These are phyloP conservation scores for Drosophila lacertosa DNA, from an alignment of 1,140 invertebrate species.

Conservation along the genomic window DNA sequence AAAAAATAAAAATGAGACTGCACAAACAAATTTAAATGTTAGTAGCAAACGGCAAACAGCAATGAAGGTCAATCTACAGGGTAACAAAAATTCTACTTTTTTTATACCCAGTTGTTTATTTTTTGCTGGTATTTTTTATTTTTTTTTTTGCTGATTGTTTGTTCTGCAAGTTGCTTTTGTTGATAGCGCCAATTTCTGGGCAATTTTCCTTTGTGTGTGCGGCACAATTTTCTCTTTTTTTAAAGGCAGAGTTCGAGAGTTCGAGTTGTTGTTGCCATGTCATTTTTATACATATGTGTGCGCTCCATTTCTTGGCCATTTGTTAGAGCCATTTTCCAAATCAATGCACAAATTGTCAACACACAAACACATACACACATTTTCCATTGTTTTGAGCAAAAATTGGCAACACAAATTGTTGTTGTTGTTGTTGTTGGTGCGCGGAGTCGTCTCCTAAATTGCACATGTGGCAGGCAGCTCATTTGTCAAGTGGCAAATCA, in stretches of 20 bases:
- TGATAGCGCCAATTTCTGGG: slow-evolving; percentile 67
- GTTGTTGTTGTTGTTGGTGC: slow-evolving; percentile 17
- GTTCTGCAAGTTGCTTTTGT: slow-evolving; percentile 59
- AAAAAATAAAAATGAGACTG: slow-evolving; percentile 36
- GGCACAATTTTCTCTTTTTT: slow-evolving; percentile 51
- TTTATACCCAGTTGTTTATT: slow-evolving; percentile 21
- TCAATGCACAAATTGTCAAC: slow-evolving; percentile 80
- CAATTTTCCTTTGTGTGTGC: slow-evolving; percentile 56
- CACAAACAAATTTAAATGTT: slow-evolving; percentile 77
- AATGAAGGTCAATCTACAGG: slow-evolving; percentile 72
- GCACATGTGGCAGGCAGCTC: slow-evolving; percentile 78
- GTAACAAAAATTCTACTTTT: slow-evolving; percentile 36
- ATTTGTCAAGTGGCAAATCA: slow-evolving; percentile 80
- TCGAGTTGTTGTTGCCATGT: slow-evolving; percentile 60
- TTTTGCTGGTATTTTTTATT: slow-evolving; percentile 31
- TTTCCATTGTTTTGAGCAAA: slow-evolving; percentile 40
- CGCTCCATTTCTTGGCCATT: slow-evolving; percentile 61
- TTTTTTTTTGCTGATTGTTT: slow-evolving; percentile 27
- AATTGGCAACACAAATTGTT: slow-evolving; percentile 64
- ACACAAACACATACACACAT: slow-evolving; percentile 8
- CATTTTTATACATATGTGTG: slow-evolving; percentile 59
- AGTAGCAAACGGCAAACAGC: slow-evolving; percentile 61
- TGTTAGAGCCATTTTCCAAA: slow-evolving; percentile 70
- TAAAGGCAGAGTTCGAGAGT: slow-evolving; percentile 17
- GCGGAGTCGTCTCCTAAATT: slow-evolving; percentile 66